Percentiles rank a stretch among this genome's conserved stretches.
Evolutionary conservation across 2,797 vertebrate species (phyloP).

Genomic region (Chelmon rostratus): DNA sequence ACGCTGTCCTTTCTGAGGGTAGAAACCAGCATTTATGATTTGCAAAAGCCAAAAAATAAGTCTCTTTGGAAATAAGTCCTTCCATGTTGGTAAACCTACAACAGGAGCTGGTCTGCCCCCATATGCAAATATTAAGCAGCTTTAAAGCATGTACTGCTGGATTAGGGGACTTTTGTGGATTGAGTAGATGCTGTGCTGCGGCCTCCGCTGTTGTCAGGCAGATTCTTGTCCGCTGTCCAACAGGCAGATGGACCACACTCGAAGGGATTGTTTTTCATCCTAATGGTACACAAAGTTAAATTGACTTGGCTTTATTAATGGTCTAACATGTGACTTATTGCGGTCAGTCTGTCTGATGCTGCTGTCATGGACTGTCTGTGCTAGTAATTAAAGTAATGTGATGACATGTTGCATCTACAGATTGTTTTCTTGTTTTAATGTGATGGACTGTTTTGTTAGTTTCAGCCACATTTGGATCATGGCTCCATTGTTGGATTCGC

Average conservation of each 20-base stretch:
- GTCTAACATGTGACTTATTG: slow-evolving; percentile 38
- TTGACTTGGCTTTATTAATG: slow-evolving; percentile 45
- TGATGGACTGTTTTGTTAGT: background rate
- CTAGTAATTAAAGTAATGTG: slow-evolving; percentile 8
- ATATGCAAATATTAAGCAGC: slow-evolving; percentile 70
- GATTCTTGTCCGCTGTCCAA: slow-evolving; percentile 29
- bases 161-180: slow-evolving; percentile 73
- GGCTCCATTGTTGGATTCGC: background rate
- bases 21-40: slow-evolving; percentile 52
- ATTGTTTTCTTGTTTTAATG: slow-evolving; percentile 17
- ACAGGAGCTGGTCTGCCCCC: slow-evolving; percentile 40
- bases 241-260: slow-evolving; percentile 33
- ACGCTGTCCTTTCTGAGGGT: slow-evolving; percentile 46
- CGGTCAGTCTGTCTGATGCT: slow-evolving; percentile 27
- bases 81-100: slow-evolving; percentile 42
- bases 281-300: slow-evolving; percentile 53
- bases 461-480: background rate
- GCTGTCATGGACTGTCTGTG: slow-evolving; percentile 15
- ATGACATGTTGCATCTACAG: slow-evolving; percentile 23
- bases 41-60: slow-evolving; percentile 46
- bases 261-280: slow-evolving; percentile 35
- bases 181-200: slow-evolving; percentile 54
- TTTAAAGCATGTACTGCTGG: slow-evolving; percentile 60
- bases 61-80: too few relatives aligned
- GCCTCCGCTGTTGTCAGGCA: slow-evolving; percentile 30